Conservation (phyloP, 35 echinoderm and acorn worm species). For the Heliocidaris tuberculata region DNA sequence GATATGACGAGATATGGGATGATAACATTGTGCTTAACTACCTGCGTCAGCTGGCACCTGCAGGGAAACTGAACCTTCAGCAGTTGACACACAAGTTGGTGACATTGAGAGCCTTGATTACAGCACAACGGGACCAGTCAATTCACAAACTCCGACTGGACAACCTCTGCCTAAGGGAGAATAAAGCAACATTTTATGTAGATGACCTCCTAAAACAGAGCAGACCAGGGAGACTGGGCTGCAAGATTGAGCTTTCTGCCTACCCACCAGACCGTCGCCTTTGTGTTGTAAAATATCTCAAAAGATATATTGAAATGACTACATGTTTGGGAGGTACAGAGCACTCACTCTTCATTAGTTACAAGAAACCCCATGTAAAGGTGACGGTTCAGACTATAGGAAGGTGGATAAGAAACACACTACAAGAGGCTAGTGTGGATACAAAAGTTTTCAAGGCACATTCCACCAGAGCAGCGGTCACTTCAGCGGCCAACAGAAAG, state of each 20-base stretch:
- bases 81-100: conserved; percentile 59
- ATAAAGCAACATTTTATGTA: conserved; percentile 34
- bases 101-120: conserved; percentile 51
- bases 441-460: conserved; percentile 49
- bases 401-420: conserved; percentile 48
- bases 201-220: conserved; percentile 43
- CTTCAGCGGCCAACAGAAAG: conserved; percentile 28
- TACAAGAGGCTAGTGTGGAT: conserved; percentile 48
- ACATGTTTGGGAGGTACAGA: conserved; percentile 8
- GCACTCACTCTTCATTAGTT: conserved; percentile 59
- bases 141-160: conserved; percentile 41
- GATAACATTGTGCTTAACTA: conserved; percentile 56
- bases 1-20: conserved; percentile 74
- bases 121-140: conserved; percentile 61
- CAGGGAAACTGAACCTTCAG: conserved; percentile 15
- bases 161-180: background rate
- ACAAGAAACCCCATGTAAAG: conserved; percentile 36
- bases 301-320: conserved; percentile 47
- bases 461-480: conserved; percentile 53
- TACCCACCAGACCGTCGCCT: conserved; percentile 55
- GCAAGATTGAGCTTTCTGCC: background rate
- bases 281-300: conserved; percentile 53
- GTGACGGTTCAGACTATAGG: conserved; percentile 46
- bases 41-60: conserved; percentile 22
- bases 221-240: conserved; percentile 48